Evolutionary conservation across 2,797 vertebrate species (phyloP).

Genomic region (Bufotes viridis): DNA sequence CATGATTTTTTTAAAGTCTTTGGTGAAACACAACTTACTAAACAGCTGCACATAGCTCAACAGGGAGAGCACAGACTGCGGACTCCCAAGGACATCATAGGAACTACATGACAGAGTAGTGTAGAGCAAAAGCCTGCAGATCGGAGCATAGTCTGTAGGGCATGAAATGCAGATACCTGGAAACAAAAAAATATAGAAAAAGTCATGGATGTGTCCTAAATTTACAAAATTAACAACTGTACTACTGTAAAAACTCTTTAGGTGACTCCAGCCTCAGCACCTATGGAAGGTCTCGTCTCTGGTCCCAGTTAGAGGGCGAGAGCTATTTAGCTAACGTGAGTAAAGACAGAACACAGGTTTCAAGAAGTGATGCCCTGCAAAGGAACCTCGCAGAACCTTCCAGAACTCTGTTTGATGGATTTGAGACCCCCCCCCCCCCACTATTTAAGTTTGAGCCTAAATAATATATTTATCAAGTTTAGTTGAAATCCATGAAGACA

Average conservation of each 20-base stretch:
- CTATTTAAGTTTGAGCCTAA: too few species aligned
- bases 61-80: conserved; percentile 80
- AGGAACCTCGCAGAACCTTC: too few species aligned
- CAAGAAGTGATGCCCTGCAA: conserved; percentile 77
- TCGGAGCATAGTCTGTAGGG: conserved; percentile 84
- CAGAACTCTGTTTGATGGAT: too few species aligned
- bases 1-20: too few species aligned
- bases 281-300: conserved; percentile 85
- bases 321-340: conserved; percentile 72
- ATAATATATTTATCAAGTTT: too few species aligned
- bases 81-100: conserved; percentile 79
- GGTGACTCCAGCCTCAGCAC: conserved; percentile 60
- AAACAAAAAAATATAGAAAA: not conserved
- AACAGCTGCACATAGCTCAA: conserved; percentile 95
- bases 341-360: conserved; percentile 72
- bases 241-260: not conserved
- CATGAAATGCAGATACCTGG: conserved; percentile 88
- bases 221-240: not conserved
- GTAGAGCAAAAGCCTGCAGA: conserved; percentile 77
- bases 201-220: not conserved
- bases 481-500: too few species aligned
- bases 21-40: conserved; percentile 74
- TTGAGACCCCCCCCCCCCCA: too few species aligned
- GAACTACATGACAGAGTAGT: conserved; percentile 76
- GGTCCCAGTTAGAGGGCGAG: conserved; percentile 82